Evolutionary conservation across 2,888 invertebrate genomes (phyloP).

Genomic region (Empis stercorea): DNA sequence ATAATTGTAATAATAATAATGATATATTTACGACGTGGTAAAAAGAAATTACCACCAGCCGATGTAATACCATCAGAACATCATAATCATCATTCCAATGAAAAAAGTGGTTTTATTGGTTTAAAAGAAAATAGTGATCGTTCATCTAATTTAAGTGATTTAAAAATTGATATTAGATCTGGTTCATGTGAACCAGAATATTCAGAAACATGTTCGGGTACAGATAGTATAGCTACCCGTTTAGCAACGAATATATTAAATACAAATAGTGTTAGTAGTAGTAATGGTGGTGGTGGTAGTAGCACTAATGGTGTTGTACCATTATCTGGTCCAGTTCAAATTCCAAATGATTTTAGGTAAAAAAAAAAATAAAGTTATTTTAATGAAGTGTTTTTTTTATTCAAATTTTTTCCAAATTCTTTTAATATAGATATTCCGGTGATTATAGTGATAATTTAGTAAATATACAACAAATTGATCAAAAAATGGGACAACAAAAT

Average conservation of each 20-base stretch:
- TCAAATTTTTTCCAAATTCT: background rate
- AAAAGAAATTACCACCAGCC: constrained; percentile 33
- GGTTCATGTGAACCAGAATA: constrained; percentile 41
- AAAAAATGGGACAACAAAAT: constrained; percentile 51
- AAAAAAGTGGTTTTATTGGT: constrained; percentile 38
- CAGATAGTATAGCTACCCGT: constrained; percentile 40
- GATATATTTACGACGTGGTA: constrained; percentile 53
- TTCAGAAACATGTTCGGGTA: constrained; percentile 48
- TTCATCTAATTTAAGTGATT: constrained; percentile 83
- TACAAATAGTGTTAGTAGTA: constrained; percentile 3
- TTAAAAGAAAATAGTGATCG: constrained; percentile 52
- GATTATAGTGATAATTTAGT: constrained; percentile 25
- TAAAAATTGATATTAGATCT: constrained; percentile 78
- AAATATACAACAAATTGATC: background rate
- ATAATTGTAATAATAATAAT: constrained; percentile 69
- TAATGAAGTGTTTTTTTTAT: too few species aligned
- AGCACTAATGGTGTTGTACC: constrained; percentile 47
- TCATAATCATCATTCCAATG: constrained; percentile 36
- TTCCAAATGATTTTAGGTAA: constrained; percentile 49
- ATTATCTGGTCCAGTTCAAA: constrained; percentile 63
- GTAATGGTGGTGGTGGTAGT: constrained; percentile 9
- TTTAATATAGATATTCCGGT: constrained; percentile 26
- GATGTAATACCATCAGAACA: constrained; percentile 35
- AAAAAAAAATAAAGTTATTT: background rate
- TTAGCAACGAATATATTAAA: constrained; percentile 24